These are phyloP conservation scores for Xylocopa sonorina DNA, from an alignment of 1,140 invertebrate genomes.

Conservation along the genomic window DNA sequence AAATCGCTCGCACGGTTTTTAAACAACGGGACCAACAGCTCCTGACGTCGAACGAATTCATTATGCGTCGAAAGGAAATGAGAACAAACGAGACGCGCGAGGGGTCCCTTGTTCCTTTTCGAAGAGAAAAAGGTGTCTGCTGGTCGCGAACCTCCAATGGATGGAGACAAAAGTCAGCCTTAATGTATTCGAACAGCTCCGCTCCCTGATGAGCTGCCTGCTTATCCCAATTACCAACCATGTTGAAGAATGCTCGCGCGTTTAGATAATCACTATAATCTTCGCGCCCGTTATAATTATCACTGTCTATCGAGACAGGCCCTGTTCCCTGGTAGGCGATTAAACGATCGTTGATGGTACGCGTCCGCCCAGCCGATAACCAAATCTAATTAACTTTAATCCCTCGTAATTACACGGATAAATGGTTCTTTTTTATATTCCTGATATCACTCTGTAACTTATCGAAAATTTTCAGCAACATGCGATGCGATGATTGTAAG, in stretches of 20 bases:
- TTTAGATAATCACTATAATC: constrained; percentile 69
- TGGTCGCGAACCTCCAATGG: not conserved
- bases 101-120: not conserved
- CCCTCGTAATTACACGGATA: constrained; percentile 57
- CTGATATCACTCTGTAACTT: too few species aligned
- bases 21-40: constrained; percentile 15
- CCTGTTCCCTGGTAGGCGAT: constrained; percentile 10
- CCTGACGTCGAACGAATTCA: constrained; percentile 19
- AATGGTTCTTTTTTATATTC: constrained; percentile 49
- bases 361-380: constrained; percentile 18
- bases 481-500: too few species aligned
- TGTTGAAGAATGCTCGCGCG: constrained; percentile 35
- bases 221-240: constrained; percentile 41
- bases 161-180: constrained; percentile 49
- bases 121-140: not conserved
- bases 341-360: constrained; percentile 1
- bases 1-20: constrained; percentile 49
- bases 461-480: too few species aligned
- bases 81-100: not conserved
- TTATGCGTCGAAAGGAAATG: not conserved
- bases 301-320: constrained; percentile 52
- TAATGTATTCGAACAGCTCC: constrained; percentile 49
- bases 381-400: constrained; percentile 70
- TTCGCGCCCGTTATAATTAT: constrained; percentile 70
- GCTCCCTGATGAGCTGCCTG: not conserved